Evolutionary conservation across 2,797 vertebrate species (phyloP), one percentile per base, ranked within the genome.

Genomic region (Triplophysa yarkandensis): DNA sequence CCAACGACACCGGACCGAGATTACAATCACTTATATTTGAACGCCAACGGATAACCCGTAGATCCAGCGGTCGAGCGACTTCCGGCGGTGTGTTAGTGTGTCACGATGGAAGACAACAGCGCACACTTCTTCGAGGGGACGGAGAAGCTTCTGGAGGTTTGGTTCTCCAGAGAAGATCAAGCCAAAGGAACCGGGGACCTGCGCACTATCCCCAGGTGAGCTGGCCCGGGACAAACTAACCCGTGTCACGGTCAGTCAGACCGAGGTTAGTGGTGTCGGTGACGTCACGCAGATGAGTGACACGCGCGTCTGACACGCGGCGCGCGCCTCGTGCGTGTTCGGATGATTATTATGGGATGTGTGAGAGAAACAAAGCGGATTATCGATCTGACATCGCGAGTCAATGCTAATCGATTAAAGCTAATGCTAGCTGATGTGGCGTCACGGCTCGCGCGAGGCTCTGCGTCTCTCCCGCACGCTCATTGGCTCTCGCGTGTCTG

Each of bases 111-210:
- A 91, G 96, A 97, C 91, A 96, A 92, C 88, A 89, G 93, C 95
- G 95, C 95, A 94, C 96, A 98, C 93, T 99, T 98, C 94, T 99
- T 98, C 91, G 96, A 99, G 92, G 96, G 96, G 84, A 99, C 97
- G 44, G 95, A 99, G 89, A 99, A 99, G 91, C 94, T 98, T 81
- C 82, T 98, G 93, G 96, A 99, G 92, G 94, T 99, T 89, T 99
- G 96, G 96, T 99, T 99, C 92, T 95, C 94, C 86, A 92, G 94
- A 78, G 92, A 95, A 87, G 95, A 95, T 83, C 92, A 94, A 80
- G 92, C 90, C 90, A 97, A 96, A 88, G 96, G 95, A 83, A 95
- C 94, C 85, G 95, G 95, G 87, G 96, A 98, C 88, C 95, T 99
- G 85, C 95, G 95, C 82, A 94, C 93, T 88, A 99, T 98, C 86